These are phyloP conservation scores for Hofmannophila pseudospretella DNA, from an alignment of 2,888 invertebrate genomes.

Conservation along the genomic window DNA sequence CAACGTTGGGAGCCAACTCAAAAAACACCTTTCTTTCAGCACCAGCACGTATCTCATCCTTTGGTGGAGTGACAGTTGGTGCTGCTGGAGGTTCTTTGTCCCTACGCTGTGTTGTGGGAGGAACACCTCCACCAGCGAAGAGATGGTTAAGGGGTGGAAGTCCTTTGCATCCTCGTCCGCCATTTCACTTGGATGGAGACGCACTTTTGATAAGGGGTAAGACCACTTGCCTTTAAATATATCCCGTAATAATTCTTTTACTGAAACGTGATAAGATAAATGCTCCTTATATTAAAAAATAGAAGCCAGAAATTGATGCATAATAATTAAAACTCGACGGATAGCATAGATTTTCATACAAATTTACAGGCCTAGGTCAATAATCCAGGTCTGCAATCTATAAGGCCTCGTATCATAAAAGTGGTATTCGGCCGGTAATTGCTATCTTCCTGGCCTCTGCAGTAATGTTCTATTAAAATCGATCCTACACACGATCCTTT, in stretches of 20 bases:
- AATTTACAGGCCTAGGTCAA: too few species aligned
- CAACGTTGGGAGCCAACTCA: too few species aligned
- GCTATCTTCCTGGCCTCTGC: too few species aligned
- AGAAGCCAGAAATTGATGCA: too few species aligned
- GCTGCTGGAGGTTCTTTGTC: conserved; percentile 82
- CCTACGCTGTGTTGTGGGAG: conserved; percentile 85
- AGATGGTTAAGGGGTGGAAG: conserved; percentile 84
- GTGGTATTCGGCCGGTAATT: too few species aligned
- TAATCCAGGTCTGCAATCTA: too few species aligned
- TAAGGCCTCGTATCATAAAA: too few species aligned
- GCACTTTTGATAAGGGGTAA: conserved; percentile 82
- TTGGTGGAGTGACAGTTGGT: conserved; percentile 84
- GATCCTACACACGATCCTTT: neutral
- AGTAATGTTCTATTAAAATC: too few species aligned
- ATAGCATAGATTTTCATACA: too few species aligned
- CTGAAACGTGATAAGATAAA: too few species aligned
- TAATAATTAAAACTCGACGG: too few species aligned
- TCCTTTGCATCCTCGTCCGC: conserved; percentile 81
- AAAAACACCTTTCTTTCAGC: too few species aligned
- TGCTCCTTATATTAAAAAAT: neutral
- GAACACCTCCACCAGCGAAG: conserved; percentile 86
- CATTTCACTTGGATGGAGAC: conserved; percentile 82
- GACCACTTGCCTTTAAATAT: conserved; percentile 1
- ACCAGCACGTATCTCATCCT: conserved; percentile 91
- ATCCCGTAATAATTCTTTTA: neutral